A percentile compares a stretch with the other conserved stretches of the same genome.
Evolutionary conservation across 2,797 vertebrate species (phyloP).

Genomic region (Eleutherodactylus coqui): DNA sequence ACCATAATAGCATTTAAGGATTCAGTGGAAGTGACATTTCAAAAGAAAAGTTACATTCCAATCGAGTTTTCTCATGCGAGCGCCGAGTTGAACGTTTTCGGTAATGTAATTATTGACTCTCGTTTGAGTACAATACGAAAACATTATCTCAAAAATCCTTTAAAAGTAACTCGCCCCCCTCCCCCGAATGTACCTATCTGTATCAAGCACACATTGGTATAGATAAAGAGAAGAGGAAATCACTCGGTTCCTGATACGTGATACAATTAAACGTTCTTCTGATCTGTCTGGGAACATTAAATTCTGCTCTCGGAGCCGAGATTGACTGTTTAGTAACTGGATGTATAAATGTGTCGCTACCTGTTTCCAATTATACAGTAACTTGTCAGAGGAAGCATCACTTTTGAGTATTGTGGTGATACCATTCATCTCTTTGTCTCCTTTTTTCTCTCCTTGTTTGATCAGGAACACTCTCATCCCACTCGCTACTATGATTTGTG

Average conservation of each 20-base stretch:
- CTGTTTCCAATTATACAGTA: slow-evolving; percentile 31
- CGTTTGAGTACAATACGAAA: neutral
- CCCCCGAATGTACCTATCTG: slow-evolving; percentile 9
- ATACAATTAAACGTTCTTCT: slow-evolving; percentile 43
- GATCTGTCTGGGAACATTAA: slow-evolving; percentile 13
- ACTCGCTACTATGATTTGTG: slow-evolving; percentile 9
- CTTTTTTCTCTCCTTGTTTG: slow-evolving; percentile 20
- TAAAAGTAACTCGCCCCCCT: neutral
- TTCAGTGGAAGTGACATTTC: neutral
- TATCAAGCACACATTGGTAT: slow-evolving; percentile 3
- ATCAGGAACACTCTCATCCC: slow-evolving; percentile 14
- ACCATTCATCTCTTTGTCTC: slow-evolving; percentile 11
- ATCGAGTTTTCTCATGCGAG: neutral
- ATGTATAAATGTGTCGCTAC: neutral
- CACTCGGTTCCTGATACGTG: neutral
- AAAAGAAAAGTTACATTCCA: slow-evolving; percentile 16
- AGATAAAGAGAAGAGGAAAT: slow-evolving; percentile 36
- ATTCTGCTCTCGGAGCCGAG: neutral
- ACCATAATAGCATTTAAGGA: neutral
- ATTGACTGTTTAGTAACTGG: slow-evolving; percentile 21
- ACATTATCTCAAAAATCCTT: neutral
- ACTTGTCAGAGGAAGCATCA: neutral
- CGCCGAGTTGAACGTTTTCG: neutral
- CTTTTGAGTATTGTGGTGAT: neutral
- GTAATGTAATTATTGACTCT: slow-evolving; percentile 43